Base-by-base conservation (phyloP, 2,113 vertebrate species). In the Callithrix jacchus region DNA sequence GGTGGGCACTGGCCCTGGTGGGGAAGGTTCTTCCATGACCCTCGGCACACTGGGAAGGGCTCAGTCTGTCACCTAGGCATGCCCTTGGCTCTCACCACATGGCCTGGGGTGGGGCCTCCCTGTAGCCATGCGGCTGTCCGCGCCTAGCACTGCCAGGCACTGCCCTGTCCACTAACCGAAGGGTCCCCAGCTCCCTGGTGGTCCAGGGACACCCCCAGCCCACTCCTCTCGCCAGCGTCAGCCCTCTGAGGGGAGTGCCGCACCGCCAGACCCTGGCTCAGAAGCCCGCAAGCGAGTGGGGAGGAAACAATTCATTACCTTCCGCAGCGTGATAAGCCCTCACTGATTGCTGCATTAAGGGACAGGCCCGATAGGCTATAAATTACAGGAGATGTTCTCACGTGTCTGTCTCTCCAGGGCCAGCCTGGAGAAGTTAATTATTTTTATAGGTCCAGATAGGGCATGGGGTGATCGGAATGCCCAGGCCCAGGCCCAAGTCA, bases 391-490 rank as follows among this genome's bases (percentile, higher is more conserved):
- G 98, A 97, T 97, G 97, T 96, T 96, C 98, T 97, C 97, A 27
- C 95, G 95, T 73, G 98, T 95, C 98, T 96, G 88, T 97, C 97
- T 98, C 98, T 96, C 97, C 97, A 89, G 97, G 98, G 98, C 97
- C 95, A 93, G 95, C 97, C 96, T 49, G 96, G 98, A 98, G 98
- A 98, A 98, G 98, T 98, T 98, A 98, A 98, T 99, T 99, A 98
- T 98, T 98, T 98, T 98, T 98, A 98, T 97, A 98, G 98, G 98
- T 96, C 95, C 97, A 98, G 98, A 98, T 98, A 98, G 98, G 98
- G 97, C 96, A 91, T 79, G 58, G 97, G 98, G 95, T 79, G 88
- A 95, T 96, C 97, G 17, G 97, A 96, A 98, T 77, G 98, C 98
- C 98, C 88, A 86, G 97, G 96, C 95, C 96, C 20, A 56, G 88